Base-by-base conservation (phyloP, 2,797 vertebrate genomes). In the Silurus aristotelis region DNA sequence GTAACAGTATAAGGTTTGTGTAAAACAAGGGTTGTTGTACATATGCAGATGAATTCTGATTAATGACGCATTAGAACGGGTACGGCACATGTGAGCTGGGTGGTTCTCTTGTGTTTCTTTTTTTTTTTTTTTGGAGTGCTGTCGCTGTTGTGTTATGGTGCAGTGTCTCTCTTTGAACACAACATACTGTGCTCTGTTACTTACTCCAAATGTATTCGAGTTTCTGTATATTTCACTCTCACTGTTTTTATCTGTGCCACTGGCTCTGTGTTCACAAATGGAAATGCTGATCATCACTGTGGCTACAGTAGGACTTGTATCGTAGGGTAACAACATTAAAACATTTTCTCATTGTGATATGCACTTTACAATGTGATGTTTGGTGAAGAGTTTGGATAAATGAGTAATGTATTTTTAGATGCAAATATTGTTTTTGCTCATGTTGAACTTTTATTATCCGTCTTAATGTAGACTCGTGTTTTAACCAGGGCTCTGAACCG, bases 11-110 rank as follows among this genome's bases (percentile, higher is more conserved):
- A 43, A 20, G 61, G 43, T 80, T 80, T 48, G 61, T n/a, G 20
- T 43, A 14, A 48, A 48, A 22, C 9, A 17, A 63, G 38, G 25
- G n/a, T 15, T 25, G 52, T 66, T 31, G 7, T 25, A 72, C 75
- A 25, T 46, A 31, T 70, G 43, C 72, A 71, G 31, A 60, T 73
- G 10, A 56, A 48, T 67, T 52, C 31, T 38, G 52, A 76, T 20
- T 38, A 89, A 80, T 77, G 83, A 88, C 78, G 46, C 89, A 80
- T 91, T 88, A 85, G 83, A 71, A 75, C 71, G 25, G 81, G 48
- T 85, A 72, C 9, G 71, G 87, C 92, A 93, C 94, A 90, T 94
- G 90, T 92, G 93, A 93, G 93, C 93, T 92, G 91, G 93, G 92
- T 86, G 88, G 43, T 84, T 86, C 81, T 90, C 89, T 87, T 87